Conservation (phyloP, 2,888 invertebrate genomes). For the Orthonychiurus folsomi region DNA sequence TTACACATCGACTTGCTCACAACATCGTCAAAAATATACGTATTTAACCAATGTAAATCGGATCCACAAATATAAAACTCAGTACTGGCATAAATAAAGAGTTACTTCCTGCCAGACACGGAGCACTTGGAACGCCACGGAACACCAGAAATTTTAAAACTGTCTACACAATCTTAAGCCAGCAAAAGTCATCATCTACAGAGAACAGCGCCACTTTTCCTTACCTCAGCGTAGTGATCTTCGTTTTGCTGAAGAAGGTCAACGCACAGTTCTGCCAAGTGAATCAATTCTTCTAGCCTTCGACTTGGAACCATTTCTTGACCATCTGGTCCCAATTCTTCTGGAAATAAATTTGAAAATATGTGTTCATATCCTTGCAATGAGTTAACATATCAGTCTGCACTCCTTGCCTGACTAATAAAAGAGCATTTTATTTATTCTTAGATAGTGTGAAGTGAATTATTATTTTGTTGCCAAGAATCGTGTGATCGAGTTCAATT, state of each 20-base stretch:
- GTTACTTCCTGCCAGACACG: too few relatives aligned
- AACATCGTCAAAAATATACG: neutral
- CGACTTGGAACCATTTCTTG: constrained; percentile 75
- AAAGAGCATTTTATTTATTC: too few relatives aligned
- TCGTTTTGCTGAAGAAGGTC: constrained; percentile 98
- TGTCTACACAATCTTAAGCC: neutral
- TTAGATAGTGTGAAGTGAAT: too few relatives aligned
- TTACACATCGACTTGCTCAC: constrained; percentile 1
- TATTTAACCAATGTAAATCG: too few relatives aligned
- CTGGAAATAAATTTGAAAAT: constrained; percentile 49
- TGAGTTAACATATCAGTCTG: too few relatives aligned
- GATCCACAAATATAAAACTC: too few relatives aligned
- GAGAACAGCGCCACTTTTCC: constrained; percentile 40
- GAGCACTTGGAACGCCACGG: neutral
- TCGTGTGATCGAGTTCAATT: too few relatives aligned
- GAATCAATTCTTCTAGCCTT: constrained; percentile 92
- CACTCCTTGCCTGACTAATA: too few relatives aligned
- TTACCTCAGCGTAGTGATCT: constrained; percentile 99
- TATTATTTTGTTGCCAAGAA: too few relatives aligned
- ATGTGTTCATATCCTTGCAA: too few relatives aligned
- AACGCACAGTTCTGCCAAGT: constrained; percentile 93
- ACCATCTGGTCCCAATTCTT: constrained; percentile 60
- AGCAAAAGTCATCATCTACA: neutral
- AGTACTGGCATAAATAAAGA: too few relatives aligned
- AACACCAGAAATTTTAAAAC: neutral